Evolutionary conservation across 1,140 invertebrate species (phyloP).

Genomic region (Dufourea novaeangliae): DNA sequence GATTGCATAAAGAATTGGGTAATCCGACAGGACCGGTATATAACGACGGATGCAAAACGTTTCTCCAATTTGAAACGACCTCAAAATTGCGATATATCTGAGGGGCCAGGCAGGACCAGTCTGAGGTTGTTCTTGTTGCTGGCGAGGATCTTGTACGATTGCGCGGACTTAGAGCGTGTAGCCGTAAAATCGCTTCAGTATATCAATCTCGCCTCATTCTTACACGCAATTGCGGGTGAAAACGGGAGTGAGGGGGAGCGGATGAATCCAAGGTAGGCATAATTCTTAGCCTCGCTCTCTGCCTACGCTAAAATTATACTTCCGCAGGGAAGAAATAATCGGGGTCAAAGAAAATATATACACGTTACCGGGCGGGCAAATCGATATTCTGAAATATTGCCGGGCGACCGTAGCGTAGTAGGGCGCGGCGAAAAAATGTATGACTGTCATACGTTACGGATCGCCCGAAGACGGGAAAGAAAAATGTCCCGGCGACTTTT

Average conservation of each 20-base stretch:
- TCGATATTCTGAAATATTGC: conserved; percentile 37
- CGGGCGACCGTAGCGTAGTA: neutral
- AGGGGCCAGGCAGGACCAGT: conserved; percentile 46
- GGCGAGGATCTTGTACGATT: conserved; percentile 57
- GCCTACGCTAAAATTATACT: neutral
- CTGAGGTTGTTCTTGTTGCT: conserved; percentile 32
- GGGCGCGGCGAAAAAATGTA: conserved; percentile 13
- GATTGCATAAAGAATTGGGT: conserved; percentile 64
- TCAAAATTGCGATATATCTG: conserved; percentile 56
- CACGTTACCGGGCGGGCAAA: conserved; percentile 22
- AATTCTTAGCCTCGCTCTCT: conserved; percentile 30
- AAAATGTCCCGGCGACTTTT: neutral
- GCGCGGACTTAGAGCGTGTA: conserved; percentile 60
- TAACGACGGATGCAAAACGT: conserved; percentile 40
- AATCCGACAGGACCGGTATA: conserved; percentile 57
- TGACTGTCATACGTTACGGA: conserved; percentile 22
- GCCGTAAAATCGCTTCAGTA: conserved; percentile 63
- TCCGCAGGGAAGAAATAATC: conserved; percentile 30
- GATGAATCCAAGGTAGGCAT: conserved; percentile 27
- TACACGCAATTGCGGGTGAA: conserved; percentile 36
- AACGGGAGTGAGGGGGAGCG: conserved; percentile 34
- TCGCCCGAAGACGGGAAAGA: conserved; percentile 26
- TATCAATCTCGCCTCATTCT: conserved; percentile 67
- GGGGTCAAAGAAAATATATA: conserved; percentile 9
- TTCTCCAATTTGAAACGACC: conserved; percentile 52